A percentile compares a stretch with the other conserved stretches of the same genome.
phyloP scores from a whole-genome alignment of 30 jellyfish, hydroid and myxozoan species.

The Chrysaora quinquecirrha region DNA sequence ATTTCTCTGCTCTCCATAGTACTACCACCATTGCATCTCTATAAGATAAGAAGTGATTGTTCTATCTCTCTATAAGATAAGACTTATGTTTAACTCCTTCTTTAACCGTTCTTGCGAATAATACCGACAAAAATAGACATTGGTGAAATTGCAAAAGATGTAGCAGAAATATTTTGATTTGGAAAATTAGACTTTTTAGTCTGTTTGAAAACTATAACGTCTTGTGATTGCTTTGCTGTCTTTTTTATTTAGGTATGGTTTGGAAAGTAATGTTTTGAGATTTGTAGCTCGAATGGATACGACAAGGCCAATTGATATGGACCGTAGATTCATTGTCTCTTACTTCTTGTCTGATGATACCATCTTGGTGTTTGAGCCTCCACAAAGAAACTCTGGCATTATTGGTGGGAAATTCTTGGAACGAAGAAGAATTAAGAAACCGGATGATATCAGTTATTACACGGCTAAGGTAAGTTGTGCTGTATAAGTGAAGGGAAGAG shows the following conservation, averaged over 20 bases:
- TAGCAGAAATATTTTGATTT: too few species aligned
- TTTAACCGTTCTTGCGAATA: too few species aligned
- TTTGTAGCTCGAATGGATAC: constrained; percentile 95
- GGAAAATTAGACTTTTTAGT: not conserved
- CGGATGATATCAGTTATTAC: constrained; percentile 77
- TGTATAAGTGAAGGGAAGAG: too few species aligned
- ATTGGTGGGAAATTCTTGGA: constrained; percentile 97
- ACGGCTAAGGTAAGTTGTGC: constrained; percentile 86
- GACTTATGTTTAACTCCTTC: too few species aligned
- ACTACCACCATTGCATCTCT: too few species aligned
- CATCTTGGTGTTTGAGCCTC: constrained; percentile 91
- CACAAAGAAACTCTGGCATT: constrained; percentile 96
- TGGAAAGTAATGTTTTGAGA: constrained; percentile 91
- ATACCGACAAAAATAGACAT: too few species aligned
- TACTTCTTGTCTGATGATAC: constrained; percentile 95
- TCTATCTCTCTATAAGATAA: too few species aligned
- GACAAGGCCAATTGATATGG: constrained; percentile 84
- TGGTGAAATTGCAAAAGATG: too few species aligned
- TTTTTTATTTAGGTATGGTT: constrained; percentile 79
- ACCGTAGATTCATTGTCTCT: constrained; percentile 91
- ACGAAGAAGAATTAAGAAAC: constrained; percentile 86
- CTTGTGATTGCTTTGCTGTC: too few species aligned
- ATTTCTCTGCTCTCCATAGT: too few species aligned
- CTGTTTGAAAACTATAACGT: too few species aligned
- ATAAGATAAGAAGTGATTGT: too few species aligned